Conservation (phyloP, 92 coral and sea anemone genomes). For the Actinernus sp. region DNA sequence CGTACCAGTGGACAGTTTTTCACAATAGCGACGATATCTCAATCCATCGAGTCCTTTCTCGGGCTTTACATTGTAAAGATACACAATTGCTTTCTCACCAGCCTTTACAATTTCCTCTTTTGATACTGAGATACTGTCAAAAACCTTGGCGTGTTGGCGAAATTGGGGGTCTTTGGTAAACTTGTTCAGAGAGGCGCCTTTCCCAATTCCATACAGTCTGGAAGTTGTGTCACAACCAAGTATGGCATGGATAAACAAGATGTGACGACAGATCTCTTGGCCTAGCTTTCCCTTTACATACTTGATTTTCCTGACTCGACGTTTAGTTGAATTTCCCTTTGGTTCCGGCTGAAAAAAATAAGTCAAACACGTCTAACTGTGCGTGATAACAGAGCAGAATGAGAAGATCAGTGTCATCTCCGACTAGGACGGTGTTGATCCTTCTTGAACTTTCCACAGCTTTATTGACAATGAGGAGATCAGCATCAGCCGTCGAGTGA, state of each 20-base stretch:
- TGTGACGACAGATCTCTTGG: too few relatives aligned
- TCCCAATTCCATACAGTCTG: conserved; percentile 18
- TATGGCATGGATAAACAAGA: conserved; percentile 31
- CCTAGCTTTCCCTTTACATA: conserved; percentile 3
- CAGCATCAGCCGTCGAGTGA: conserved; percentile 56
- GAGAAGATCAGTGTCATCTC: too few relatives aligned
- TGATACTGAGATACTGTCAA: conserved; percentile 15
- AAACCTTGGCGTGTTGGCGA: conserved; percentile 60
- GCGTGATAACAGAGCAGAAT: too few relatives aligned
- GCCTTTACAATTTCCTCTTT: conserved; percentile 28
- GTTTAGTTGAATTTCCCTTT: conserved; percentile 18
- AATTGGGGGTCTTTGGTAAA: conserved; percentile 19
- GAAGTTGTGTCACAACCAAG: conserved; percentile 46
- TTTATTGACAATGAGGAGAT: conserved; percentile 47
- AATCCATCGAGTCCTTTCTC: conserved; percentile 47
- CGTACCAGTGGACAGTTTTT: conserved; percentile 33
- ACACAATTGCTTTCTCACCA: conserved; percentile 62
- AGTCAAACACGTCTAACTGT: conserved; percentile 51
- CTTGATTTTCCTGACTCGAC: conserved; percentile 23
- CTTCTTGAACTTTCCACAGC: conserved; percentile 35
- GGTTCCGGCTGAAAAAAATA: conserved; percentile 46
- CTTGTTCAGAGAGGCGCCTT: conserved; percentile 33
- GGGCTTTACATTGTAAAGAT: conserved; percentile 45
- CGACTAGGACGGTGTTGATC: conserved; percentile 9
- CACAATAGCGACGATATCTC: conserved; percentile 35